Conservation (phyloP, 2,888 invertebrate genomes). For the Euproctis similis region DNA sequence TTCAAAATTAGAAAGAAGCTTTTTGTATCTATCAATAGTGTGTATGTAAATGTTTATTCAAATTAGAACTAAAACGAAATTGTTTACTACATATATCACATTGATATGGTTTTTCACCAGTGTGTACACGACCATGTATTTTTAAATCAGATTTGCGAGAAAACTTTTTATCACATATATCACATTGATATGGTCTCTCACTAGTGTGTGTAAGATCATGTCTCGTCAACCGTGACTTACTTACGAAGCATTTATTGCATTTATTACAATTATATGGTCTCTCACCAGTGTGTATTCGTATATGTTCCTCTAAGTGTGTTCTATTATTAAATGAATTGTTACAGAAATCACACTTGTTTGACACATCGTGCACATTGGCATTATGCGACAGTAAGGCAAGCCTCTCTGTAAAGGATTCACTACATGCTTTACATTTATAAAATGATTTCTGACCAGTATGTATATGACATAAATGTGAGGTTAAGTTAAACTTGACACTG, state of each 20-base stretch:
- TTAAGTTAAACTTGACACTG: no score
- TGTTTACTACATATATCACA: not conserved
- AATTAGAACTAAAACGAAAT: not conserved
- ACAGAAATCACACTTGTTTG: not conserved
- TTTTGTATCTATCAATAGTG: not conserved
- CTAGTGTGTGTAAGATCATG: conserved; percentile 1
- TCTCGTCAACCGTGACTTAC: not conserved
- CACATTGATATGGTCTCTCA: conserved; percentile 2
- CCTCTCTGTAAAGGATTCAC: not conserved
- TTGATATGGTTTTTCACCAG: not conserved
- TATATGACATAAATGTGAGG: no score
- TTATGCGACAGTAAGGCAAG: no score
- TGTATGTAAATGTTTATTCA: not conserved
- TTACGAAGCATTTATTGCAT: not conserved
- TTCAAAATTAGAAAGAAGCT: no score
- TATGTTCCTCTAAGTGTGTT: not conserved
- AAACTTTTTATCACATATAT: not conserved
- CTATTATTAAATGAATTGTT: not conserved
- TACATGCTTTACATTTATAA: conserved; percentile 1
- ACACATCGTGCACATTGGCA: no score
- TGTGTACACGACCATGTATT: not conserved
- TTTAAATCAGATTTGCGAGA: not conserved
- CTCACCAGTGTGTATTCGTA: not conserved
- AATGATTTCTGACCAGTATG: no score
- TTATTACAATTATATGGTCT: not conserved